Base-by-base conservation (phyloP, 2,113 vertebrate species). In the Hippolais icterina region DNA sequence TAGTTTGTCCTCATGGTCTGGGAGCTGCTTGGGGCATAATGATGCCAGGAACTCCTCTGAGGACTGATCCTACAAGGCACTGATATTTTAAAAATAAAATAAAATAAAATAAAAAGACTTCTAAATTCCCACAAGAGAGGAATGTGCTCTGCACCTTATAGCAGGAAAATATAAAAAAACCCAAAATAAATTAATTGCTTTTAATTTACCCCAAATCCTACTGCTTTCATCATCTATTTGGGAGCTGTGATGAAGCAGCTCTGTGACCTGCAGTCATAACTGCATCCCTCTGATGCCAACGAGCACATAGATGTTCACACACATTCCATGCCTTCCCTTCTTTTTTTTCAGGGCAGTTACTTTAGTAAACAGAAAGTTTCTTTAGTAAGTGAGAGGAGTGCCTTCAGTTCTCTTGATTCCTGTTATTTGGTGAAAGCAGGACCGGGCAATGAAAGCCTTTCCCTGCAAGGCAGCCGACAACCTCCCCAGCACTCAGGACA, bases 401-500 rank as follows among this genome's bases (percentile, higher is more conserved):
- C 11, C 20, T 33, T 85, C 59, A 46, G 21, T 65, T 12, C 23
- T 33, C 9, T 12, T 71, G 24, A 15, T 31, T 54, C 10, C 2
- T 9, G 5, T 19, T 11, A 74, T 33, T 0, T 12, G 29, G 20
- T 14, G 14, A 68, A 83, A 88, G 60, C 6, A 4, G 52, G 33
- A 24, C 11, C 0, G 1, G 14, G 28, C 19, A 77, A 33, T 19
- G 25, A 86, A 84, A 68, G 24, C 2, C 5, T 60, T 75, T 78
- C 65, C 21, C 23, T 50, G 10, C 57, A 39, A 72, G 31, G 37
- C 31, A 91, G 27, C 28, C 2, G 1, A 37, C 15, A 70, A n/a
- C 10, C 11, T 76, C 42, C 83, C 83, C 83, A 95, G 92, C 88
- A 94, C 85, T 71, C 23, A 29, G 87, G 91, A 94, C 91, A 91